Conservation (phyloP, 2,888 invertebrate genomes). For the Heliconius erato region DNA sequence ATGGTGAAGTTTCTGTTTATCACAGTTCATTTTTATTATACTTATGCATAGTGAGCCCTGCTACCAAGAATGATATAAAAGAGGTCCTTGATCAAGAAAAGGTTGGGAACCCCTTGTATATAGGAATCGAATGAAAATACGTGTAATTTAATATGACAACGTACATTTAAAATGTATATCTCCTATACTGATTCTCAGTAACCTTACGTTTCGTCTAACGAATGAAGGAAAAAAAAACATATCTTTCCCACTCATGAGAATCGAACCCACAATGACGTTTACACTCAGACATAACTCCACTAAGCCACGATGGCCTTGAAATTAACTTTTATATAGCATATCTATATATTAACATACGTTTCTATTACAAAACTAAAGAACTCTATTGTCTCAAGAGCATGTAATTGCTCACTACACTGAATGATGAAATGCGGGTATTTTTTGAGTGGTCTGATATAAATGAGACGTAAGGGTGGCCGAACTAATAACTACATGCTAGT, state of each 20-base stretch:
- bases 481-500: not conserved
- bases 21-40: no score
- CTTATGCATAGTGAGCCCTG: no score
- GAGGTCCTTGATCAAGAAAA: no score
- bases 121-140: no score
- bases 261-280: not conserved
- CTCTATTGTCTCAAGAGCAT: conserved; percentile 33
- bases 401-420: conserved; percentile 35
- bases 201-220: no score
- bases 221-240: not conserved
- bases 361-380: not conserved
- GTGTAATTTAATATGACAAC: no score
- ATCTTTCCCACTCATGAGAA: not conserved
- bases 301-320: not conserved
- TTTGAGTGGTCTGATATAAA: conserved; percentile 31
- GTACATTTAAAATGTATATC: no score
- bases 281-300: not conserved
- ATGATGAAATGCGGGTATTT: conserved; percentile 29
- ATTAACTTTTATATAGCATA: not conserved
- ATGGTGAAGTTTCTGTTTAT: no score
- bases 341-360: not conserved
- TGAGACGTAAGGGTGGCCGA: conserved; percentile 18
- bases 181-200: no score
- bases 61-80: no score
- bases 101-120: no score